Base-by-base conservation (phyloP, 2,113 vertebrate genomes). In the Phalacrocorax carbo region DNA sequence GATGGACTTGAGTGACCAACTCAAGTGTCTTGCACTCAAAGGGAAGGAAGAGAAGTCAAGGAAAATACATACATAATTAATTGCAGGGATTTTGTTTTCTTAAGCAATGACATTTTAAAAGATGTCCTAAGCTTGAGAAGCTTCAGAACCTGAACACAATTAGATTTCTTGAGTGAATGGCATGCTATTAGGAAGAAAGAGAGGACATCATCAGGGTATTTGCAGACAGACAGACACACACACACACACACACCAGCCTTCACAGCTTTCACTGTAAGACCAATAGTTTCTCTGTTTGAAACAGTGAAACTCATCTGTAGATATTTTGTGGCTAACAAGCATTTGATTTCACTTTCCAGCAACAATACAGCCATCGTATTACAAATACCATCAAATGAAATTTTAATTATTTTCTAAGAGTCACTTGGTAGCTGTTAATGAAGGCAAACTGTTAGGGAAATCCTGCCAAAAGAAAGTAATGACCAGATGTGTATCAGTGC, bases 261-360 rank as follows among this genome's bases (percentile, higher is more conserved):
- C 58, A 70, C 27, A 82, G 49, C 64, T 93, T 90, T 85, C 84
- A 69, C 73, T 85, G 38, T 26, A 58, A 7, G 5, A 65, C 78
- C 54, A 82, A 18, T 1, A 69, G 32, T 68, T 95, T 90, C 86
- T 81, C 73, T 66, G n/a, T 88, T 73, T 77, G 51, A 86, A 88
- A 91, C 38, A 75, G 14, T 30, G 49, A 79, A 87, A 75, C 46
- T 94, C 84, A 85, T 66, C 70, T 94, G 55, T 48, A 78, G 84
- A 95, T 42, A 30, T 88, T 69, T 6, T 83, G 86, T 1, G 16
- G 64, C 75, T 93, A 87, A 85, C n/a, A 85, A 88, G n/a, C 71
- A 88, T 85, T 93, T 88, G 81, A 95, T 96, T 96, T 97, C 68
- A 86, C 58, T 96, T 95, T 82, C 57, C 68, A 69, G 68, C 51